Base-by-base conservation (phyloP, 1,140 invertebrate genomes). In the Orchesella cincta region DNA sequence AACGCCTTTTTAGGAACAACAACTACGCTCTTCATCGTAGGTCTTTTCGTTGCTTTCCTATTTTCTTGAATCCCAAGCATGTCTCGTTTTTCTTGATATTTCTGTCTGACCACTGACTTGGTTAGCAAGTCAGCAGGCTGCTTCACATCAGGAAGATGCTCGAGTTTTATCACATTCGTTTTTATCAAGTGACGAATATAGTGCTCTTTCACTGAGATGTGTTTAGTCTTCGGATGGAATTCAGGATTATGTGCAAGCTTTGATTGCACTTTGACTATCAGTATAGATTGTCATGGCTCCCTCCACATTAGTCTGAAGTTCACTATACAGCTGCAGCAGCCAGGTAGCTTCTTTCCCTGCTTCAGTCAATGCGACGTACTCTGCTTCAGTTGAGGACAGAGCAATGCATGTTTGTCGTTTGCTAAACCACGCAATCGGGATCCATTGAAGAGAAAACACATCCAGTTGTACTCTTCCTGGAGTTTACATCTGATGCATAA, bases 331-430 rank as follows among this genome's bases (percentile, higher is more conserved):
- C 73, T 84, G 82, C 52, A 76, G 71, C 26, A 85, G 33, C 78
- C 80, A 85, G 1, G 84, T 75, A 78, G 39, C 84, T 84, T 83
- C 84, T 83, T 71, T 85, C 39, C 74, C 83, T 62, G 84, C 82
- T 81, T 84, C 84, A 67, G 84, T 82, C 74, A 84, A 75, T n/a
- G 83, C 79, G 16, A 82, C 67, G 35, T 84, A 86, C 74, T 87
- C 86, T 1, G 84, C 83, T 81, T 86, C 84, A 1, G 83, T 81
- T 18, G 80, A 81, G 14, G 82, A 85, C 1, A 85, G 78, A 46
- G 84, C 82, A 26, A 84, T 78, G 2, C 73, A 80, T 14, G 76
- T 77, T 67, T 86, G 85, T 67, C 84, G 83, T 54, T 81, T 82
- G 54, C 80, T 79, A 14, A 77, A 64, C 84, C 84, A 85, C 5